Evolutionary conservation across 2,113 vertebrate genomes (phyloP), one percentile per base, ranked within the genome.

Genomic region (Malurus elegans): DNA sequence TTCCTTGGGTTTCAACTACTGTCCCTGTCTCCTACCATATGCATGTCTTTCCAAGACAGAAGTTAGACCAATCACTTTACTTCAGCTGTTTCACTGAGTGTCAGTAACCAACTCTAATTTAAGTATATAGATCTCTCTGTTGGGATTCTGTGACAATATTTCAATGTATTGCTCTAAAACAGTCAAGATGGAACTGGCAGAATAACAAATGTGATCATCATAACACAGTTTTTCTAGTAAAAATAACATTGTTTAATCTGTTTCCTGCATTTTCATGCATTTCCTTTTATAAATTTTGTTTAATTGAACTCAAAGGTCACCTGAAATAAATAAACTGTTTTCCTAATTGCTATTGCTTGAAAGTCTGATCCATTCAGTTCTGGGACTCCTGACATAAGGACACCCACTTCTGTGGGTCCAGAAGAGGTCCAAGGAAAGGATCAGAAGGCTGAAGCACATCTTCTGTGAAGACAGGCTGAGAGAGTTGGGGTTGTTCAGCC

Each of bases 161-260:
- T 62, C 15, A 86, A 23, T 24, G 6, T 40, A 57, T 58, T 73
- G 5, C 40, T 90, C 26, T 45, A 73, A 89, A 79, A 24, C 1
- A n/a, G 8, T 62, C 12, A 61, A 29, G 12, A 8, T 65, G 5
- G 6, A 2, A 45, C 44, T 57, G 11, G 4, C 3, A 2, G 2
- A 70, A 36, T 70, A 86, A 66, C 3, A 75, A 88, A 84, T n/a
- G 5, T 40, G 14, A 40, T 50, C 26, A 76, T 36, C 31, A 29
- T 51, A 91, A 70, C 9, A 47, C 29, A 54, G 2, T 36, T 79
- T 86, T 92, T 72, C 10, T 54, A 25, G 18, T 42, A 69, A 76
- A 90, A 76, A 75, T 10, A 32, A 0, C 4, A 28, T 65, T 51
- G 2, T 48, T 73, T 60, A 14, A 79, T 14, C 4, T 25, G 16